Evolutionary conservation across 2,113 vertebrate species (phyloP).

Genomic region (Sakesphorus luctuosus): DNA sequence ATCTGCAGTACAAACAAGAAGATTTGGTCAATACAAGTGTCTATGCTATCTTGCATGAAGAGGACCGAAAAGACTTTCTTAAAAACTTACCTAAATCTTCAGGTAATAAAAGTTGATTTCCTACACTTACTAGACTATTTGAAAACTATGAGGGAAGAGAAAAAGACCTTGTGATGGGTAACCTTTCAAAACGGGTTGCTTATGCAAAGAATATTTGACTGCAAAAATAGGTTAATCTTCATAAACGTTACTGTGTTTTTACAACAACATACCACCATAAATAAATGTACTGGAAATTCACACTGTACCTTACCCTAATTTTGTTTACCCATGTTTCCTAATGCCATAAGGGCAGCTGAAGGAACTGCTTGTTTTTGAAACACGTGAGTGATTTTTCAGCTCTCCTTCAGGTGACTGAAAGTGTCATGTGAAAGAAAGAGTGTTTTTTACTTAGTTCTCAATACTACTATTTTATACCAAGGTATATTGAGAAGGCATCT

Average conservation of each 20-base stretch:
- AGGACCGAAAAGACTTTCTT: slow-evolving; percentile 93
- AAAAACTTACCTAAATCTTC: slow-evolving; percentile 94
- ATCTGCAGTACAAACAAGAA: slow-evolving; percentile 96
- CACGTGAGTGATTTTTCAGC: not conserved
- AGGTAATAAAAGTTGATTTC: slow-evolving; percentile 75
- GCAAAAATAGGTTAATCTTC: not conserved
- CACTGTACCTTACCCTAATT: not conserved
- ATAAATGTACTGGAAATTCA: not conserved
- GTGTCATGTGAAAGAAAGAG: not conserved
- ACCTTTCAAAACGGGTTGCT: not conserved
- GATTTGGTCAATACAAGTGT: slow-evolving; percentile 96
- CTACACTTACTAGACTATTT: not conserved
- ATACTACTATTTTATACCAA: not conserved
- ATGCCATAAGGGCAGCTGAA: not conserved
- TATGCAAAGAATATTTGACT: not conserved
- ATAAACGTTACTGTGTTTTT: not conserved
- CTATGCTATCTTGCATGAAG: slow-evolving; percentile 94
- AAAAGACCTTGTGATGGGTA: not conserved
- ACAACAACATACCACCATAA: not conserved
- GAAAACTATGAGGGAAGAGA: not conserved
- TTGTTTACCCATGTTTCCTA: not conserved
- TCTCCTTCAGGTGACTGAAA: not conserved
- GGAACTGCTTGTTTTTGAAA: not conserved
- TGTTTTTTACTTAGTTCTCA: not conserved
- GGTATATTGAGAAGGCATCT: not conserved